Evolutionary conservation across 2,888 invertebrate genomes (phyloP).

Genomic region (Oegoconia quadripuncta): DNA sequence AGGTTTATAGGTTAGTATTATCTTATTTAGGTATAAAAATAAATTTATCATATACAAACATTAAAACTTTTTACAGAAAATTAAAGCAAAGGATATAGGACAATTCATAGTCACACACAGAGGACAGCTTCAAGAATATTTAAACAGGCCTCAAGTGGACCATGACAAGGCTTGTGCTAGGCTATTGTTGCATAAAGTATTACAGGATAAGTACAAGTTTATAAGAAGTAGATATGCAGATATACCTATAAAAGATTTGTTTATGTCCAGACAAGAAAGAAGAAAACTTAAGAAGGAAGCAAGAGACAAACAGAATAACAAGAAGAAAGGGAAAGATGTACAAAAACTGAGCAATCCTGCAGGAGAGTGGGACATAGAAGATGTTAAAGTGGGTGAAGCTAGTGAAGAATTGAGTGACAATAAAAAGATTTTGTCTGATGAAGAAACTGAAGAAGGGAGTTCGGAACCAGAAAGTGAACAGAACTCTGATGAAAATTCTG

Average conservation of each 20-base stretch:
- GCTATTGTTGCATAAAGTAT: conserved; percentile 56
- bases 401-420: conserved; percentile 14
- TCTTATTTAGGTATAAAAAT: too few species aligned
- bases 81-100: conserved; percentile 63
- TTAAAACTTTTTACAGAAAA: conserved; percentile 52
- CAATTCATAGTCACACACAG: conserved; percentile 61
- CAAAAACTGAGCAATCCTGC: too few species aligned
- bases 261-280: conserved; percentile 67
- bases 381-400: conserved; percentile 24
- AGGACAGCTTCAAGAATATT: conserved; percentile 48
- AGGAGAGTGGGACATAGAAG: conserved; percentile 56
- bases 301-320: conserved; percentile 49
- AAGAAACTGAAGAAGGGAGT: background rate
- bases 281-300: conserved; percentile 61
- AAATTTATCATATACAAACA: background rate
- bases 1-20: too few species aligned
- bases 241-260: conserved; percentile 60
- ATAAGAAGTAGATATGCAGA: conserved; percentile 54
- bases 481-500: background rate
- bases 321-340: conserved; percentile 32
- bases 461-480: background rate
- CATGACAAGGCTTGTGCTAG: conserved; percentile 63
- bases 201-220: conserved; percentile 59
- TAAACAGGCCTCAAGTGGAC: conserved; percentile 59
- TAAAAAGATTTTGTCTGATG: background rate